Base-by-base conservation (phyloP, 2,888 invertebrate species). In the Papilio elwesi region DNA sequence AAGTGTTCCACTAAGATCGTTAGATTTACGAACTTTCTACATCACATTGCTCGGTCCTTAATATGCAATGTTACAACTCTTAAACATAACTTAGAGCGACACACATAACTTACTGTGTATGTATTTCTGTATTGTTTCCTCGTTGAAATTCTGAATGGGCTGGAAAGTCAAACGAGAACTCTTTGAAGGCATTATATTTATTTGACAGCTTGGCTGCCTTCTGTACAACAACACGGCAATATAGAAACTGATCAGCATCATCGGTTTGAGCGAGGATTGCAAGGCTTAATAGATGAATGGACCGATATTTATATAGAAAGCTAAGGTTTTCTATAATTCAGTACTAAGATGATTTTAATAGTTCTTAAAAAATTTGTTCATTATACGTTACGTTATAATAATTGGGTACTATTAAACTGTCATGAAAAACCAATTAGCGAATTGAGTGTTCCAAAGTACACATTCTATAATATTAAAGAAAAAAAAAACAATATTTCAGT, bases 161-260 rank as follows among this genome's bases (percentile, higher is more conserved):
- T 59, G 65, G 69, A 73, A 70, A 73, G 62, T 48, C 66, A 52
- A 47, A 63, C 70, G 66, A 70, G 55, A 64, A 62, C 66, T 38
- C 66, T 70, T 69, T 38, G 73, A 52, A 53, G 62, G 66, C 49
- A 43, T 74, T 62, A 67, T 70, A 70, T 74, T 74, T 74, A 70
- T 74, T 74, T 74, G 73, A 70, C 73, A 49, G 13, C 62, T 74
- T 74, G 70, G 73, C 73, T 70, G 36, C 73, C 15, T 36, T 55
- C 43, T 48, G 47, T 59, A 51, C 6, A 26, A 55, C 55, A 67
- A 62, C 43, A 52, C 38, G 53, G 49, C 15, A 64, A 55, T 55
- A 52, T 49, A 68, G 64, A 59, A 69, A 59, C 73, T 55, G 49
- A 68, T 64, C 69, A 52, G 68, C 49, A 59, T 12, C 49, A 49